A percentile compares a stretch with the other conserved stretches of the same genome.
Evolutionary conservation across 2,797 vertebrate genomes (phyloP).

Genomic region (Bryconaethiops microstoma): DNA sequence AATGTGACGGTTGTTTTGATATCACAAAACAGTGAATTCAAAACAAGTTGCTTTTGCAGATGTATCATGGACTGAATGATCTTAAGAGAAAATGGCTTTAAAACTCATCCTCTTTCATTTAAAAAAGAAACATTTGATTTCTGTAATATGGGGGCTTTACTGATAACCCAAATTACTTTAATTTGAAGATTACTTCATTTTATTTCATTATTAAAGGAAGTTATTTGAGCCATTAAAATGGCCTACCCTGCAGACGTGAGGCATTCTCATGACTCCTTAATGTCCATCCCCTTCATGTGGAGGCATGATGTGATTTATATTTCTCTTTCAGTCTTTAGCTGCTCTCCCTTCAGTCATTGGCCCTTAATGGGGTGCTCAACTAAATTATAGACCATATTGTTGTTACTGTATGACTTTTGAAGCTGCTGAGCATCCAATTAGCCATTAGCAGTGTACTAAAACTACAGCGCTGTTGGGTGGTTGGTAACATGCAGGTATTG

Average conservation of each 20-base stretch:
- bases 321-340: conserved; percentile 21
- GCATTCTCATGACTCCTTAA: conserved; percentile 10
- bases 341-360: conserved; percentile 36
- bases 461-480: not conserved
- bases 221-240: not conserved
- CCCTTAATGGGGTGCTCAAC: conserved; percentile 38
- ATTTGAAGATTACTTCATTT: not conserved
- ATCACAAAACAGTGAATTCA: no score
- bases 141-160: no score
- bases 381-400: conserved; percentile 39
- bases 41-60: no score
- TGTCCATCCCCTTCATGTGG: conserved; percentile 7
- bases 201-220: not conserved
- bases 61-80: no score
- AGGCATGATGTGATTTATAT: conserved; percentile 34
- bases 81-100: no score
- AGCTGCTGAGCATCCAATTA: conserved; percentile 31
- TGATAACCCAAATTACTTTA: not conserved
- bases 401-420: conserved; percentile 23
- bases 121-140: no score
- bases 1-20: no score
- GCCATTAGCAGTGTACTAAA: conserved; percentile 15
- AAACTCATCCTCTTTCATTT: no score
- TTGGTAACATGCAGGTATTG: not conserved
- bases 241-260: conserved; percentile 1